Evolutionary conservation across 1,140 invertebrate genomes (phyloP).

Genomic region (Drosophila hydei): DNA sequence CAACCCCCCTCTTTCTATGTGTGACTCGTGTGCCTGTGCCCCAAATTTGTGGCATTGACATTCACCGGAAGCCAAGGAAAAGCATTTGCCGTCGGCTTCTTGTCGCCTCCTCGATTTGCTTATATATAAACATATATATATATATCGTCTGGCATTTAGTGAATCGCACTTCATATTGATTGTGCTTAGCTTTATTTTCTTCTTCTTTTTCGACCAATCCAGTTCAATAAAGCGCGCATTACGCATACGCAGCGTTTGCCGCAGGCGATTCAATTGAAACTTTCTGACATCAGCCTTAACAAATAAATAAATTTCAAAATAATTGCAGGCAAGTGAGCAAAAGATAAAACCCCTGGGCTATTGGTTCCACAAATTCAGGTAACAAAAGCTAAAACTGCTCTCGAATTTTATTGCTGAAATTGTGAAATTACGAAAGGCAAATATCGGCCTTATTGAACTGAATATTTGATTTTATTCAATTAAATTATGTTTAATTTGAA

Average conservation of each 20-base stretch:
- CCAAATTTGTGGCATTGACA: slow-evolving; percentile 79
- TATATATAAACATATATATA: slow-evolving; percentile 1
- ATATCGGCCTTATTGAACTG: no score
- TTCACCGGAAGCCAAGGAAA: slow-evolving; percentile 78
- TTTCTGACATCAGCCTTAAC: slow-evolving; percentile 1
- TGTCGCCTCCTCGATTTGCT: slow-evolving; percentile 39
- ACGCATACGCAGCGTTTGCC: slow-evolving; percentile 22
- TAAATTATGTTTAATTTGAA: no score
- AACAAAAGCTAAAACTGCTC: neutral
- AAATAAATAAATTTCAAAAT: neutral
- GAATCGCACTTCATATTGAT: slow-evolving; percentile 27
- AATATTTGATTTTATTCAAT: no score
- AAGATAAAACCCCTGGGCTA: neutral
- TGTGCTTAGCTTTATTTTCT: slow-evolving; percentile 27
- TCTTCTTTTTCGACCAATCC: slow-evolving; percentile 1
- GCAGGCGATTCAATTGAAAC: slow-evolving; percentile 8
- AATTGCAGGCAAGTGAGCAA: neutral
- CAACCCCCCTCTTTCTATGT: slow-evolving; percentile 20
- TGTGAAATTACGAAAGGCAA: no score
- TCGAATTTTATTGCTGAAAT: neutral
- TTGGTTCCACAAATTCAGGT: neutral
- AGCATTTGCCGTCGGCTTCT: slow-evolving; percentile 74
- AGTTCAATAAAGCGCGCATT: slow-evolving; percentile 28
- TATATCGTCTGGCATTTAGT: slow-evolving; percentile 55
- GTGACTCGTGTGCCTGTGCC: slow-evolving; percentile 33